Evolutionary conservation across 2,888 invertebrate species (phyloP).

Genomic region (Sthenelais limicola): DNA sequence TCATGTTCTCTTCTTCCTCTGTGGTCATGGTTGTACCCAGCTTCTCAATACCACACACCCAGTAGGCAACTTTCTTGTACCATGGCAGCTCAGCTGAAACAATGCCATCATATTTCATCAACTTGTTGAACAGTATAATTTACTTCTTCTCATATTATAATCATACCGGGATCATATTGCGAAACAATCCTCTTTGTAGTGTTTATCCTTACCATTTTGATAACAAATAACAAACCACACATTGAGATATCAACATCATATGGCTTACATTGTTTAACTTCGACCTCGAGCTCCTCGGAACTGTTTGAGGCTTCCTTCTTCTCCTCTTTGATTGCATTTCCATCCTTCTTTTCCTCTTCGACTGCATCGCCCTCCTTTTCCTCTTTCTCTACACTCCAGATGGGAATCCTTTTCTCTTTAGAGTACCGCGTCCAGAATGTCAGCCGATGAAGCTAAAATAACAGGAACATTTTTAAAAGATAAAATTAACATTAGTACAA

Average conservation of each 20-base stretch:
- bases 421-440: slow-evolving; percentile 71
- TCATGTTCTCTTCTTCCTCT: slow-evolving; percentile 24
- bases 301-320: not conserved
- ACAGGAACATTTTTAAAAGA: not conserved
- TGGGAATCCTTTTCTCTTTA: slow-evolving; percentile 49
- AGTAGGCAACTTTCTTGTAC: slow-evolving; percentile 37
- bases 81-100: slow-evolving; percentile 34
- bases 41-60: slow-evolving; percentile 51
- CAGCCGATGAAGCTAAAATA: slow-evolving; percentile 68
- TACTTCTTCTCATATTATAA: no score
- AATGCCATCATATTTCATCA: not conserved
- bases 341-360: not conserved
- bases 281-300: not conserved
- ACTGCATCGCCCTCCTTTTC: slow-evolving; percentile 4
- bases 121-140: no score
- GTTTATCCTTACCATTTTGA: no score
- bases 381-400: slow-evolving; percentile 7
- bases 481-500: not conserved
- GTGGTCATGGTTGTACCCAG: not conserved
- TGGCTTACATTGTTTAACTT: no score
- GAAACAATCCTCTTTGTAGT: no score
- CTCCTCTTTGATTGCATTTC: not conserved
- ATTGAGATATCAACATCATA: not conserved
- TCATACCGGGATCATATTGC: no score
- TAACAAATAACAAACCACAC: no score